phyloP scores from a whole-genome alignment of 2,888 invertebrate species.

The Xestia sexstrigata region DNA sequence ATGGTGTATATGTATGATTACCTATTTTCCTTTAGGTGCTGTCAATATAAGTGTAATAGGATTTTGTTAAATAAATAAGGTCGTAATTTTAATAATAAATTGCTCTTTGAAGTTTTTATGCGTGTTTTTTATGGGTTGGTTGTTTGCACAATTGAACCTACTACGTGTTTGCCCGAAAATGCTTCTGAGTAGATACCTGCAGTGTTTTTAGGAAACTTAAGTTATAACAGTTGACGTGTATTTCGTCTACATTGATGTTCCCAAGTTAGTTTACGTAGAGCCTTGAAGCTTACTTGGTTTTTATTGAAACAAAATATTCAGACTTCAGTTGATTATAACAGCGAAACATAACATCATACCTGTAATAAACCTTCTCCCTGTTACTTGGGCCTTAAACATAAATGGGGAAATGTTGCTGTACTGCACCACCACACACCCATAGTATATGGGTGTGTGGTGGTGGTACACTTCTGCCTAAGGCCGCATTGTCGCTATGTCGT shows the following conservation, averaged over 20 bases:
- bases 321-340: neutral
- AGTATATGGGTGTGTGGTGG: too few relatives aligned
- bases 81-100: neutral
- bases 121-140: neutral
- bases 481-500: too few relatives aligned
- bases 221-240: neutral
- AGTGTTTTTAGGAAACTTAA: neutral
- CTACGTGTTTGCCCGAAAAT: neutral
- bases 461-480: neutral
- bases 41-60: neutral
- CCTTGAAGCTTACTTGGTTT: neutral
- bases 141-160: neutral
- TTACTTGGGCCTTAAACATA: neutral
- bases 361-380: neutral
- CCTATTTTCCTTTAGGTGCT: neutral
- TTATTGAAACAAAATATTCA: neutral
- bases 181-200: neutral
- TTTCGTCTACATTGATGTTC: neutral
- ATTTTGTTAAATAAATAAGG: neutral
- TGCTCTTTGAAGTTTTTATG: neutral
- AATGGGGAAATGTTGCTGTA: neutral
- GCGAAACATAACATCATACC: neutral
- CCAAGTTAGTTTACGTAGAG: neutral
- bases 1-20: neutral
- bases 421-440: too few relatives aligned